Base-by-base conservation (phyloP, 2,797 vertebrate genomes). In the Coracias cyanogaster region DNA sequence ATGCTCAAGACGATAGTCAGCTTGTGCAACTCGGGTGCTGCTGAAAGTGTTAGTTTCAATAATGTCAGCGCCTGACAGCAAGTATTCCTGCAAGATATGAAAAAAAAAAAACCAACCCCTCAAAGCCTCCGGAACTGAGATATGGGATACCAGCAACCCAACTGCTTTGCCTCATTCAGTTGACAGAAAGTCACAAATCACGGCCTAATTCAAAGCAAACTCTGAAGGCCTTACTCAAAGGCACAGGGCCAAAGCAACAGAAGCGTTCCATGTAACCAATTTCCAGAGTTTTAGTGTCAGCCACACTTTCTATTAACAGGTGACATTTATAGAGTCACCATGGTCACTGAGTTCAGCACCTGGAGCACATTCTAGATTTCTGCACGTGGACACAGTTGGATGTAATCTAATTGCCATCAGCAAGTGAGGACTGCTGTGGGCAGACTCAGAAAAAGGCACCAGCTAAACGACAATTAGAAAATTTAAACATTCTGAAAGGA, bases 41-140 rank as follows among this genome's bases (percentile, higher is more conserved):
- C 99, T 99, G 78, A 99, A 99, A 7, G 99, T 99, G 97, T 99
- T 99, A 18, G 99, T 99, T 98, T 99, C 99, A 43, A 99, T 98
- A 86, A 99, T 99, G 96, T 99, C 99, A 14, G 99, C 99, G 0
- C 99, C 99, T 25, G 99, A 98, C 83, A 99, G 94, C 84, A 99
- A 98, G 93, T 99, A 99, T 13, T 99, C 99, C 99, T 99, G 43
- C 25, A 97, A 96, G 29, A 65, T 55, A 61, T 2, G 8, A 54
- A 61, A 52, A 31, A 33, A 52, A 82, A 64, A 67, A 33, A 15
- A 28, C 21, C 22, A 48, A 49, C 12, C 9, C 60, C 31, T 67
- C 41, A 74, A 24, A 48, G 76, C 16, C 45, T 82, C 33, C 62
- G 79, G 57, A 79, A 71, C 28, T 3, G 5, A 65, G 29, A 61